Percentiles rank a stretch among this genome's conserved stretches.
Conservation (phyloP, 2,888 invertebrate species). For the Leptopilina drosophilae region DNA sequence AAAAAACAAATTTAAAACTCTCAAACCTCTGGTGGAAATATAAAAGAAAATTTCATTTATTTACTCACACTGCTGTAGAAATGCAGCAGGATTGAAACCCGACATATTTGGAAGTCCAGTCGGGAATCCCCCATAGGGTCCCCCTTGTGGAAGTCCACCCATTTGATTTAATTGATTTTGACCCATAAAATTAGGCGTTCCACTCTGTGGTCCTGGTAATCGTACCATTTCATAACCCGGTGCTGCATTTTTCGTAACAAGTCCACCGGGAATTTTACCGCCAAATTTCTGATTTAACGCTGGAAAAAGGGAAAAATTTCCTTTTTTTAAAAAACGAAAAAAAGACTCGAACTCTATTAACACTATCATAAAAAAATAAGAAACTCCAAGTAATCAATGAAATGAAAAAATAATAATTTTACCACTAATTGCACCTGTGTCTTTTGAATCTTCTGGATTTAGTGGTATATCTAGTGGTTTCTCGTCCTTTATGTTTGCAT, state of each 20-base stretch:
- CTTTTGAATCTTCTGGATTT: slow-evolving; percentile 59
- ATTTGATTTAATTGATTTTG: slow-evolving; percentile 75
- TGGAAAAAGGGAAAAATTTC: slow-evolving; percentile 48
- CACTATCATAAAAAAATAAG: too few species aligned
- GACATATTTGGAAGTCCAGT: slow-evolving; percentile 71
- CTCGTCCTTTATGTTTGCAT: slow-evolving; percentile 80
- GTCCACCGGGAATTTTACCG: slow-evolving; percentile 77
- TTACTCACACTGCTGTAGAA: slow-evolving; percentile 90
- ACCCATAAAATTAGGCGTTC: slow-evolving; percentile 66
- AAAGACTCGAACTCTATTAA: too few species aligned
- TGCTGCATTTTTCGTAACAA: slow-evolving; percentile 77
- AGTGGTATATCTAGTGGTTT: slow-evolving; percentile 69
- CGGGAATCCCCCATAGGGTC: slow-evolving; percentile 57
- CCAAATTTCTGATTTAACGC: slow-evolving; percentile 69
- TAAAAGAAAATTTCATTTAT: too few species aligned
- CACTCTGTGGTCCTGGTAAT: slow-evolving; percentile 74
- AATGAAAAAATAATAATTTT: slow-evolving; percentile 43
- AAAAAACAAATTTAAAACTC: not conserved
- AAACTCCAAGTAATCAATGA: not conserved
- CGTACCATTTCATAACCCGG: slow-evolving; percentile 81
- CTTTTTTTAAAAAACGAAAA: not conserved
- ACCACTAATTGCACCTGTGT: slow-evolving; percentile 67
- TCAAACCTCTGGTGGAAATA: too few species aligned
- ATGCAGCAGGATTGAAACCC: slow-evolving; percentile 86
- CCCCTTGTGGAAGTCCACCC: slow-evolving; percentile 66